Evolutionary conservation across 1,140 invertebrate species (phyloP).

Genomic region (Tenebrio molitor): DNA sequence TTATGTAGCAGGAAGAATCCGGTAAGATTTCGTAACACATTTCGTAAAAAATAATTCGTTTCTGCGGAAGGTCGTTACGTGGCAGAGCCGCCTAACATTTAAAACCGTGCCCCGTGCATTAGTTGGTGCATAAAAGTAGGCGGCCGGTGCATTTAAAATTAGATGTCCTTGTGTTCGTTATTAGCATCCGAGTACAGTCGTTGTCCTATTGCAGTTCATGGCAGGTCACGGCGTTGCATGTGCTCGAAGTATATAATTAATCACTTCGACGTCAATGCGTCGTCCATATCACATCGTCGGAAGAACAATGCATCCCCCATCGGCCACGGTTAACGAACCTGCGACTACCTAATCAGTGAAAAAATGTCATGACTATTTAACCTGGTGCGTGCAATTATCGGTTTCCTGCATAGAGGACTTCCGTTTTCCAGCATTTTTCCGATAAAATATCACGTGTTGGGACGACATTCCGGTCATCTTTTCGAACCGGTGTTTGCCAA

Average conservation of each 20-base stretch:
- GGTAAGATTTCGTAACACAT: too few species aligned
- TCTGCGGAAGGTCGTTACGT: not conserved
- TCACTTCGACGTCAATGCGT: conserved; percentile 34
- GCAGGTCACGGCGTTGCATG: conserved; percentile 49
- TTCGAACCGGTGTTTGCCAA: conserved; percentile 18
- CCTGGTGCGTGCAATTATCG: conserved; percentile 11
- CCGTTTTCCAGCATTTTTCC: conserved; percentile 30
- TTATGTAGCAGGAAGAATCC: not conserved
- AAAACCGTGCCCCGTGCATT: conserved; percentile 15
- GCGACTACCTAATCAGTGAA: conserved; percentile 4
- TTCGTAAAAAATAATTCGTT: too few species aligned
- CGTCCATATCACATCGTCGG: not conserved
- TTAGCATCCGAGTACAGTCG: conserved; percentile 51
- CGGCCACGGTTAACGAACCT: conserved; percentile 14
- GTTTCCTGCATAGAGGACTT: conserved; percentile 19
- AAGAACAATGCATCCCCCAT: conserved; percentile 28
- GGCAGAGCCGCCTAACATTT: conserved; percentile 16
- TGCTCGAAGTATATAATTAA: conserved; percentile 40
- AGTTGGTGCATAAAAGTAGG: conserved; percentile 29
- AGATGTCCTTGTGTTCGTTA: conserved; percentile 52
- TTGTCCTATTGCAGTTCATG: conserved; percentile 50
- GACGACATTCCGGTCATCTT: conserved; percentile 17
- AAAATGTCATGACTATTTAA: conserved; percentile 8
- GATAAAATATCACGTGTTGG: conserved; percentile 14
- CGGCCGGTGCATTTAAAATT: conserved; percentile 51